phyloP scores from a whole-genome alignment of 2,888 invertebrate species.

The Ophion ventricosus region DNA sequence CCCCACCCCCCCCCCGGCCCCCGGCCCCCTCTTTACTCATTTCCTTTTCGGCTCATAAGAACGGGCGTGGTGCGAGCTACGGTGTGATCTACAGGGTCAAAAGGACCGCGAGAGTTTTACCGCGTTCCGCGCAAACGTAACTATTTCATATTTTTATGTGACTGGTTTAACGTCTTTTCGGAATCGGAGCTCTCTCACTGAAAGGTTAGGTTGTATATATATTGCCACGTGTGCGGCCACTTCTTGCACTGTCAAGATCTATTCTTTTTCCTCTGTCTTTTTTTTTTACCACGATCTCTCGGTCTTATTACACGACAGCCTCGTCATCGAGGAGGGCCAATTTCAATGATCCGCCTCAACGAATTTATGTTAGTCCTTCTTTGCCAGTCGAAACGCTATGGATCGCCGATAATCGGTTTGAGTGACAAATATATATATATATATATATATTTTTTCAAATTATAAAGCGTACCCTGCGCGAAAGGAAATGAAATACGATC shows the following conservation, averaged over 20 bases:
- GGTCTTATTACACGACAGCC: slow-evolving; percentile 7
- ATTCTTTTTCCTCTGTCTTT: slow-evolving; percentile 26
- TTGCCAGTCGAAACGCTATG: background rate
- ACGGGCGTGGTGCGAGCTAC: slow-evolving; percentile 47
- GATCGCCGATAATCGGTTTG: background rate
- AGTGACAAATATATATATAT: background rate
- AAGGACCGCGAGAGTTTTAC: slow-evolving; percentile 58
- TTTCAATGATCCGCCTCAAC: slow-evolving; percentile 18
- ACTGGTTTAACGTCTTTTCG: slow-evolving; percentile 72
- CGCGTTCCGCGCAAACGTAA: slow-evolving; percentile 56
- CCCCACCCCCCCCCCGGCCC: slow-evolving; percentile 10
- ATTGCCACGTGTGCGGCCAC: slow-evolving; percentile 61
- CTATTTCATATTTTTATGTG: slow-evolving; percentile 76
- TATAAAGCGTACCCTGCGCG: background rate
- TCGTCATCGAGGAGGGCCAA: slow-evolving; percentile 15
- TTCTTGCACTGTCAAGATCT: slow-evolving; percentile 33
- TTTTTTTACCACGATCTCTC: background rate
- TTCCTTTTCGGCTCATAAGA: slow-evolving; percentile 35
- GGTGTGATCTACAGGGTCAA: slow-evolving; percentile 60
- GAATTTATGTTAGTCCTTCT: slow-evolving; percentile 17
- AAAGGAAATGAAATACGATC: no score
- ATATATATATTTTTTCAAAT: slow-evolving; percentile 22
- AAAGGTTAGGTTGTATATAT: background rate
- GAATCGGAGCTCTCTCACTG: slow-evolving; percentile 61
- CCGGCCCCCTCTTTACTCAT: slow-evolving; percentile 16